Evolutionary conservation across 1,140 invertebrate genomes (phyloP), one percentile per base, ranked within the genome.

Genomic region (Metaphire vulgaris): DNA sequence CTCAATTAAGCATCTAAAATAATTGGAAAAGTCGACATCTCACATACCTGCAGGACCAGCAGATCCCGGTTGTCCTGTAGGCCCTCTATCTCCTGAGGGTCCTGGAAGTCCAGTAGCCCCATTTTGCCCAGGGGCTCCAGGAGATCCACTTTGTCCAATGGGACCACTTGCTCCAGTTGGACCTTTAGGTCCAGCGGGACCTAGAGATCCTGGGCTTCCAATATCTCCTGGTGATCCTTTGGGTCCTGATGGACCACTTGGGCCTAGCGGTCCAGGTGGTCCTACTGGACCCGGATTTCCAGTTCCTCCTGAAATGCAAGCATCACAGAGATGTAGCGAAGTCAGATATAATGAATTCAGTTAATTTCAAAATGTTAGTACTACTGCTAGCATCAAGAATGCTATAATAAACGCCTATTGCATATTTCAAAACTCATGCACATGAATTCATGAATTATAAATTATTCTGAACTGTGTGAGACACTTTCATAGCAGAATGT

Each of bases 181-280:
- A 72, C 71, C 71, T 33, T 32, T 72, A 41, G 28, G 15, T n/a
- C 71, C 71, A 26, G 30, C 30, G 21, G 71, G 28, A 41, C 71
- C 71, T 31, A 31, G 2, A 32, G 33, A 31, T 41, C 71, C 71
- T 12, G 41, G 41, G 21, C 41, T 56, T 56, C 41, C 41, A 12
- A 14, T 28, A 41, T n/a, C 16, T 41, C 26, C 68, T 31, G 26
- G 14, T 56, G 71, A 12, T 12, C 71, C 71, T 32, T n/a, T 21
- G 33, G 21, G 30, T 26, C 71, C 71, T 34, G 71, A 2, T n/a
- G 33, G 29, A 6, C 71, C 71, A 21, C 12, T 14, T 26, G 30
- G 21, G 2, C 71, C 71, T 32, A 16, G 14, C 12, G 71, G 71
- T 2, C 71, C 71, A 32, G 26, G n/a, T 6, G 71, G 21, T 12